A percentile compares a stretch with the other conserved stretches of the same genome.
phyloP scores from a whole-genome alignment of 1,140 invertebrate genomes.

The Saccostrea echinata region DNA sequence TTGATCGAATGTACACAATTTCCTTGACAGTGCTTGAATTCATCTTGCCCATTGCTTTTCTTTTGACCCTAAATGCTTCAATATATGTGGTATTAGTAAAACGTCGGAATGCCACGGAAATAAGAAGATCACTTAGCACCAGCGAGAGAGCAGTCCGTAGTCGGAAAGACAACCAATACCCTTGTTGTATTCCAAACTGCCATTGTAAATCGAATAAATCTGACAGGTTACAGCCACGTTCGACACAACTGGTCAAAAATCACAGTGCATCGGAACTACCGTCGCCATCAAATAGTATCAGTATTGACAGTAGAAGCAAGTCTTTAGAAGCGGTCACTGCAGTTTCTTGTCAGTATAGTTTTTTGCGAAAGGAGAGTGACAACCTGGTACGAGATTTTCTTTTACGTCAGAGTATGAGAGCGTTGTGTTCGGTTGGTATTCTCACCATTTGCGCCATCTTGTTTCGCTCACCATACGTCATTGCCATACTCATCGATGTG shows the following conservation, averaged over 20 bases:
- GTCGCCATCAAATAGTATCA: background rate
- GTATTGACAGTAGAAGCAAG: conserved; percentile 15
- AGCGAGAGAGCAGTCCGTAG: conserved; percentile 52
- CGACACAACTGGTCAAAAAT: background rate
- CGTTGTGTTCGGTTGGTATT: conserved; percentile 68
- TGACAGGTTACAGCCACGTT: background rate
- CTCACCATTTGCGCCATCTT: conserved; percentile 66
- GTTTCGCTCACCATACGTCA: conserved; percentile 71
- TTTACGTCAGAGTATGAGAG: conserved; percentile 72
- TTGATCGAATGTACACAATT: conserved; percentile 60
- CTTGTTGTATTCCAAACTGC: background rate
- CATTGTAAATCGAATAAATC: conserved; percentile 19
- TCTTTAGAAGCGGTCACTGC: conserved; percentile 55
- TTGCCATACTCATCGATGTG: conserved; percentile 61
- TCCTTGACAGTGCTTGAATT: conserved; percentile 68
- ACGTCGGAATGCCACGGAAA: conserved; percentile 69
- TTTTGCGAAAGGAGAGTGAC: conserved; percentile 64
- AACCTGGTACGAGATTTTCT: conserved; percentile 70
- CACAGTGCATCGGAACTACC: conserved; percentile 9
- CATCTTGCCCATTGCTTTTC: conserved; percentile 65
- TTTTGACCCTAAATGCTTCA: conserved; percentile 69
- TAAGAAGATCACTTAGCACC: conserved; percentile 71
- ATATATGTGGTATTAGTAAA: conserved; percentile 72
- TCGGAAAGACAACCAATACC: conserved; percentile 35
- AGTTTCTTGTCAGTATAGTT: conserved; percentile 44